Evolutionary conservation across 2,797 vertebrate genomes (phyloP).

Genomic region (Spinibarbus caldwelli): DNA sequence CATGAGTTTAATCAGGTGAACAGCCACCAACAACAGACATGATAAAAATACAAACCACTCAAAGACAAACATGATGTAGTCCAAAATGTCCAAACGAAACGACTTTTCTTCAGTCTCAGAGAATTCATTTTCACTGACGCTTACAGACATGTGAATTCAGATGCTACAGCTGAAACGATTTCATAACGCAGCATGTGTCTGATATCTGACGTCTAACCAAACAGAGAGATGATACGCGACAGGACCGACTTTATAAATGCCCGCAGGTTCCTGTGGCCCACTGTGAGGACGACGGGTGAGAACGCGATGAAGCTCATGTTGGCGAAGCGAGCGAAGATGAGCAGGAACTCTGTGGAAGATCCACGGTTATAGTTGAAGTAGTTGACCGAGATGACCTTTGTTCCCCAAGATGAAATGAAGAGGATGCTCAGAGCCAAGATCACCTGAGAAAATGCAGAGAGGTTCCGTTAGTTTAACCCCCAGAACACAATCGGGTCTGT

Average conservation of each 20-base stretch:
- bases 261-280: constrained; percentile 77
- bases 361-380: constrained; percentile 82
- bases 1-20: background rate
- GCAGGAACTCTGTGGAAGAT: constrained; percentile 67
- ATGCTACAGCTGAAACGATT: background rate
- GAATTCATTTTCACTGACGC: background rate
- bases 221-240: background rate
- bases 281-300: constrained; percentile 76
- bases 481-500: background rate
- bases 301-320: constrained; percentile 79
- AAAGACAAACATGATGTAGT: background rate
- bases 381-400: constrained; percentile 81
- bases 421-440: constrained; percentile 80
- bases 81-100: background rate
- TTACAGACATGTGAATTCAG: background rate
- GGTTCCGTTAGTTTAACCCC: background rate
- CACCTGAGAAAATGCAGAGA: constrained; percentile 67
- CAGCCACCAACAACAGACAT: background rate
- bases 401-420: constrained; percentile 81
- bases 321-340: constrained; percentile 78
- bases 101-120: background rate
- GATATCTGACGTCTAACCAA: background rate
- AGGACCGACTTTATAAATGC: constrained; percentile 71
- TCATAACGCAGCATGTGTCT: background rate
- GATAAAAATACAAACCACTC: background rate